Base-by-base conservation (phyloP, 2,113 vertebrate species). In the Oncorhynchus masou region DNA sequence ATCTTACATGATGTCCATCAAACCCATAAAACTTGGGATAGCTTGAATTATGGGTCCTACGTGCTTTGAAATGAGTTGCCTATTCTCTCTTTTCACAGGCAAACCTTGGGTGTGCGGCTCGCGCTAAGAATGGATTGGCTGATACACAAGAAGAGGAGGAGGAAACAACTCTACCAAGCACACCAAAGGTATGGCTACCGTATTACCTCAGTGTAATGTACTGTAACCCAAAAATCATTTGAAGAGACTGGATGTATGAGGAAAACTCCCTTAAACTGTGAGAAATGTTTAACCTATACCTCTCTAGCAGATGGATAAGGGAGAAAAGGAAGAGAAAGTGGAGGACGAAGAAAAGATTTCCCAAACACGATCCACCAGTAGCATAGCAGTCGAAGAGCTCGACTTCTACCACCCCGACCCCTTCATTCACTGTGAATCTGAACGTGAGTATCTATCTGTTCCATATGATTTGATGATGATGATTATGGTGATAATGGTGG, bases 401-500 rank as follows among this genome's bases (percentile, higher is more conserved):
- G 96, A 98, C 84, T 99, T 99, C 90, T 99, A 96, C 89, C 94
- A 97, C 78, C 94, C 94, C 22, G 95, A 99, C 90, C 97, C 97
- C 78, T 99, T 99, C 68, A 91, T 94, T 13, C 84, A 81, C 73
- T 88, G 89, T 45, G 85, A 91, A 49, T 78, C 74, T 71, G 86
- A 86, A 0, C 79, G 90, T 91, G 86, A 5, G 91, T 89, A 71
- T 54, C 2, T 15, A 72, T 64, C 60, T 25, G 12, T 22, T 22
- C 60, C 22, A 64, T n/a, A 12, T 64, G n/a, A 9, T 9, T 24
- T 66, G 64, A 27, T 66, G 64, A 29, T 29, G 64, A 16, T 45
- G 39, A 45, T 39, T 2, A 24, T 66, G 27, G 0, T 67, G 65
- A 31, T 67, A 5, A 34, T 34, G 34, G 8, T 39, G 34, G 8